Conservation (phyloP, 2,113 vertebrate genomes). For the Megaceryle torquata region DNA sequence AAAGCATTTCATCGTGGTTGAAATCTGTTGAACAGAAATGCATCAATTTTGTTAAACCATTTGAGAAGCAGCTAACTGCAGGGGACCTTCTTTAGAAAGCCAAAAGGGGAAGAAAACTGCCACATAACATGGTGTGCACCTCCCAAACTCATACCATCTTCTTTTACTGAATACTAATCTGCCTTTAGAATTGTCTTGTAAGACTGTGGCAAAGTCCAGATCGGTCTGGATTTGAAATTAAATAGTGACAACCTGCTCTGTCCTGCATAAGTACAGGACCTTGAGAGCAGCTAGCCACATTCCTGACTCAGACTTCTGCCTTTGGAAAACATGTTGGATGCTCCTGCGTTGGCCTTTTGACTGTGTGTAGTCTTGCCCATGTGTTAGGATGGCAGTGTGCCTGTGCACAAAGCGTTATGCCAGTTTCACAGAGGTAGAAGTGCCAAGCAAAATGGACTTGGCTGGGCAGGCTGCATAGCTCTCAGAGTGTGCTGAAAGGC, state of each 20-base stretch:
- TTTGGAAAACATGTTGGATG: slow-evolving; percentile 24
- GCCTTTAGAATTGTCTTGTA: not conserved
- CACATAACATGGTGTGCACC: not conserved
- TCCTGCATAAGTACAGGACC: not conserved
- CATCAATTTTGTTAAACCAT: not conserved
- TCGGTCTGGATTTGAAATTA: not conserved
- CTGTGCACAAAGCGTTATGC: slow-evolving; percentile 43
- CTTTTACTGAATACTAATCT: not conserved
- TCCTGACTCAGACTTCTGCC: slow-evolving; percentile 28
- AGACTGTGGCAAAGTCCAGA: not conserved
- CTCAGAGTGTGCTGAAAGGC: not conserved
- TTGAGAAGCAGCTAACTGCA: not conserved
- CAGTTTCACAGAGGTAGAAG: slow-evolving; percentile 53
- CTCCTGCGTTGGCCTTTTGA: slow-evolving; percentile 25
- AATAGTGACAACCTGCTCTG: not conserved
- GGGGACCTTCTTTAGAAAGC: not conserved
- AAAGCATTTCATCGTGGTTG: not conserved
- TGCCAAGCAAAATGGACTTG: slow-evolving; percentile 68
- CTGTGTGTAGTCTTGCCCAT: slow-evolving; percentile 12
- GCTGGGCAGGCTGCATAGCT: slow-evolving; percentile 42
- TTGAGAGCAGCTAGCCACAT: not conserved
- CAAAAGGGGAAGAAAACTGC: not conserved
- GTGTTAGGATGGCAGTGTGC: slow-evolving; percentile 57
- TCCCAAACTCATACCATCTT: not conserved
- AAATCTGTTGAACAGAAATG: not conserved